Evolutionary conservation across 2,797 vertebrate genomes (phyloP).

Genomic region (Cossypha polioptera): DNA sequence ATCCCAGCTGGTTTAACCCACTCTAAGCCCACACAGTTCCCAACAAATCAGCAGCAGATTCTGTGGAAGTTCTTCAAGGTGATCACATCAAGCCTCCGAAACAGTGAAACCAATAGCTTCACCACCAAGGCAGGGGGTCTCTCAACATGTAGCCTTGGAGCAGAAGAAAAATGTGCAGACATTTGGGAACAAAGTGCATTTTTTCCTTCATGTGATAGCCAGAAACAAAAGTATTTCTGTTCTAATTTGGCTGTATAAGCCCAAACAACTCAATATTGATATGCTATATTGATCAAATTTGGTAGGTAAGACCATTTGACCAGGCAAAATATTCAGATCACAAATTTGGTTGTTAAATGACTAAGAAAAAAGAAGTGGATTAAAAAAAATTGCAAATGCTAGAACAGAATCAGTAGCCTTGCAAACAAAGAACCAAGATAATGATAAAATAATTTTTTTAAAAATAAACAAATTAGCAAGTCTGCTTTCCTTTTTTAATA

Average conservation of each 20-base stretch:
- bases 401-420: neutral
- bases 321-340: neutral
- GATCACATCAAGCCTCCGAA: neutral
- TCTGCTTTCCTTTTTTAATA: neutral
- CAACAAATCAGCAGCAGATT: neutral
- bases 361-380: neutral
- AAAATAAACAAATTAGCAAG: neutral
- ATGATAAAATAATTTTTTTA: neutral
- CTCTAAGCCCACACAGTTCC: neutral
- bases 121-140: fast-evolving
- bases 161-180: neutral
- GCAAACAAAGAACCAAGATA: neutral
- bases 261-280: neutral
- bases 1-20: neutral
- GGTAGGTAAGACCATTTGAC: neutral
- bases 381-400: neutral
- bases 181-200: neutral
- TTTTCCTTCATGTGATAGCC: neutral
- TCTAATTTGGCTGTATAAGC: neutral
- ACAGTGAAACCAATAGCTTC: neutral
- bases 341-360: neutral
- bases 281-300: neutral
- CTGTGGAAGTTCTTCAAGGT: neutral
- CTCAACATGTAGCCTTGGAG: neutral
- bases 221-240: neutral